These are phyloP conservation scores for Aphidius gifuensis DNA, from an alignment of 1,140 invertebrate species.

Conservation along the genomic window DNA sequence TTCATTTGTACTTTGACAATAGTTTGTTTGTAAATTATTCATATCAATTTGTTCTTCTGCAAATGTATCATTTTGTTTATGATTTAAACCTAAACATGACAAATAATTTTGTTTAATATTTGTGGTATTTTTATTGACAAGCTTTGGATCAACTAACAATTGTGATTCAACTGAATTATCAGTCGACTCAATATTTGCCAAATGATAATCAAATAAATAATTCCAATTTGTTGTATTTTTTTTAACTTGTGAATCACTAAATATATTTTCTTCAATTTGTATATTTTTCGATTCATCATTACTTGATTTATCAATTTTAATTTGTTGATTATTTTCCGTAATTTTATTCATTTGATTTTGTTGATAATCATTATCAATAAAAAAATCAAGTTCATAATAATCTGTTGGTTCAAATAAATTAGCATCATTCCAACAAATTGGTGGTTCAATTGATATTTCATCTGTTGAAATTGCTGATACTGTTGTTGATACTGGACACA, in stretches of 20 bases:
- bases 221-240: constrained; percentile 24
- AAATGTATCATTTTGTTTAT: background rate
- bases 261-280: constrained; percentile 28
- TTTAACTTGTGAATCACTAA: constrained; percentile 25
- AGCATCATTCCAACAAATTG: constrained; percentile 20
- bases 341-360: constrained; percentile 1
- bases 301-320: background rate
- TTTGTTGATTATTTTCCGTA: background rate
- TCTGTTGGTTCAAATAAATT: constrained; percentile 18
- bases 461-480: constrained; percentile 18
- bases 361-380: constrained; percentile 3
- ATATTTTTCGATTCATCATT: constrained; percentile 32
- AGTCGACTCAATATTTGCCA: constrained; percentile 12
- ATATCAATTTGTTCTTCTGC: too few relatives aligned
- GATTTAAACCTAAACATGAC: constrained; percentile 1
- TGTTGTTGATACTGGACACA: constrained; percentile 29
- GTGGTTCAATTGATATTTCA: background rate
- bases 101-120: constrained; percentile 7
- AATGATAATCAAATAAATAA: constrained; percentile 23
- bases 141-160: constrained; percentile 1
- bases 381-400: constrained; percentile 22
- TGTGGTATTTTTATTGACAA: background rate
- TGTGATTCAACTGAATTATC: background rate
- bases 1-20: too few relatives aligned
- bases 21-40: too few relatives aligned